Evolutionary conservation across 2,797 vertebrate species (phyloP).

Genomic region (Catharus ustulatus): DNA sequence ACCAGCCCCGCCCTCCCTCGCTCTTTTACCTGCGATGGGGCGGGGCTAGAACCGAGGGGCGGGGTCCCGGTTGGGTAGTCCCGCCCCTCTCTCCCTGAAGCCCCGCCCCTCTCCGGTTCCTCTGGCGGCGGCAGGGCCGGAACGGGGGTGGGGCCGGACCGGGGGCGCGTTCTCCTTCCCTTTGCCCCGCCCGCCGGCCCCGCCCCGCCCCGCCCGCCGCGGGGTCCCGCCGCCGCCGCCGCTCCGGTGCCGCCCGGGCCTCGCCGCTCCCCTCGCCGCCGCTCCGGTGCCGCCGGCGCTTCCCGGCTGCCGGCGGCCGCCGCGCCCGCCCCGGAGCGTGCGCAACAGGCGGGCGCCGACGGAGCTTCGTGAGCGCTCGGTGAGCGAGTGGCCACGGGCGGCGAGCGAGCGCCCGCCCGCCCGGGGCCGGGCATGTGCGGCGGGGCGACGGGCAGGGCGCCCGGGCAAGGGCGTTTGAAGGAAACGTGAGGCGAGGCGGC

Average conservation of each 20-base stretch:
- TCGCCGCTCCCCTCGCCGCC: not conserved
- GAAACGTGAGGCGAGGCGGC: conserved; percentile 33
- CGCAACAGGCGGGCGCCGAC: conserved; percentile 8
- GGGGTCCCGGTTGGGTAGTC: rapidly evolving
- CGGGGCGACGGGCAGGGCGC: not conserved
- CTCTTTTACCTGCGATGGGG: rapidly evolving
- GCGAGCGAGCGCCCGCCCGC: not conserved
- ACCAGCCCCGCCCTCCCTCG: not conserved
- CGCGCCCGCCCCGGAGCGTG: not conserved
- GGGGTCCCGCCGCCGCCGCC: not conserved
- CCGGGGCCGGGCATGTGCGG: not conserved
- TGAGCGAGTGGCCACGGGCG: not conserved
- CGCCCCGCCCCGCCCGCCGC: not conserved
- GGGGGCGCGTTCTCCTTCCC: not conserved
- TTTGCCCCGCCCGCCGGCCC: not conserved
- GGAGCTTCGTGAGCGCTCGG: not conserved
- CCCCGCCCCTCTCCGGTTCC: not conserved
- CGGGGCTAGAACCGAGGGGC: rapidly evolving
- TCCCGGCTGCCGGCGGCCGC: not conserved
- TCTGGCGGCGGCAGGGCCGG: no score
- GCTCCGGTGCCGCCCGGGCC: not conserved
- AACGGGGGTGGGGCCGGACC: no score
- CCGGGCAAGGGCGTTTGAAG: conserved; percentile 45
- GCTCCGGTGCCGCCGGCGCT: not conserved
- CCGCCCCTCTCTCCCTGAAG: not conserved